Base-by-base conservation (phyloP, 2,888 invertebrate species). In the Ariolimax columbianus region DNA sequence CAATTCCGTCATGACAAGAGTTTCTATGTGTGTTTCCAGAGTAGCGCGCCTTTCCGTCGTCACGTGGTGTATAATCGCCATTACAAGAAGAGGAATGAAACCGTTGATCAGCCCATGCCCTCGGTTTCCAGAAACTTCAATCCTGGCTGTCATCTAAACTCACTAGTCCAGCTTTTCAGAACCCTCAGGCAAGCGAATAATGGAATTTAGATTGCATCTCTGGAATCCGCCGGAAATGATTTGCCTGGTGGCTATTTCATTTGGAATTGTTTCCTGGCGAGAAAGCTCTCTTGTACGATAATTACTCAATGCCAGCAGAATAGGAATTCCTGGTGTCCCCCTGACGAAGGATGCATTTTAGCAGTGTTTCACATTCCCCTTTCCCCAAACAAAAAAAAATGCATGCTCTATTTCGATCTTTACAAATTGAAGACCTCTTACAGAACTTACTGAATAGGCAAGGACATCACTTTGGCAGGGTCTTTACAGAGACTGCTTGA, bases 171-270 rank as follows among this genome's bases (percentile, higher is more conserved):
- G 63, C 66, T 68, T 66, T 36, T 68, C 79, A 63, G 47, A 38
- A 30, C 66, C 79, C 79, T 43, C n/a, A 30, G 66, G 79, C 66
- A 43, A 66, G 43, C 59, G 79, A 66, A 79, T 79, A 79, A 79
- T 79, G 79, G 79, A 79, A 79, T 79, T 79, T 68, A 68, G 79
- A 79, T 79, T 79, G 79, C 79, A 55, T 79, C 66, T 63, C 66
- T 79, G 59, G 47, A 79, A 68, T 68, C 66, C 79, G 68, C 66
- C 79, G 79, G 79, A 79, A 79, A 66, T 68, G 66, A 43, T 79
- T 79, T 79, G 79, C 79, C 79, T 79, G 55, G 66, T 79, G 79
- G 79, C 40, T 79, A 68, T 79, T 68, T 68, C 66, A 79, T 79
- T 66, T 79, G 38, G 79, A 79, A 66, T 68, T 79, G 79, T 79